A percentile compares a stretch with the other conserved stretches of the same genome.
Conservation (phyloP, 2,113 vertebrate genomes). For the Siniperca knerii region DNA sequence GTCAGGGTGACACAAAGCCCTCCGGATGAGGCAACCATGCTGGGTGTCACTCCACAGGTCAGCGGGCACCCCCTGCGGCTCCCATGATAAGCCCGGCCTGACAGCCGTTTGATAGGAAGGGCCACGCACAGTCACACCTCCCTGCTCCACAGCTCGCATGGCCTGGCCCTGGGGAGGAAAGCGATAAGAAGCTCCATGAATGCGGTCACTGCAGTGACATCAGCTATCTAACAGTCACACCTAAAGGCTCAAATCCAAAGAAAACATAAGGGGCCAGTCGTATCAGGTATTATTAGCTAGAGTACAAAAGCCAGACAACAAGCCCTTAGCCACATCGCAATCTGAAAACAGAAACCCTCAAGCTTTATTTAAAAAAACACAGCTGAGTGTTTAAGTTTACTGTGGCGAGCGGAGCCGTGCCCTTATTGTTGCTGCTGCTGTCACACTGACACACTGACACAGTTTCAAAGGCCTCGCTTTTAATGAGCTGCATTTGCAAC, state of each 20-base stretch:
- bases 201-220: constrained; percentile 23
- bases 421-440: constrained; percentile 50
- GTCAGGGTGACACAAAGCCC: constrained; percentile 76
- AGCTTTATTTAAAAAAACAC: too few relatives aligned
- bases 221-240: constrained; percentile 21
- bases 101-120: constrained; percentile 81
- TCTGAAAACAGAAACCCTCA: too few relatives aligned
- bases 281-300: constrained; percentile 28
- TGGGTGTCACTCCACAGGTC: constrained; percentile 85
- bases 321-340: not conserved
- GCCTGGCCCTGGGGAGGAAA: constrained; percentile 39
- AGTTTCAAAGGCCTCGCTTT: constrained; percentile 59
- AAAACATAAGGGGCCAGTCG: constrained; percentile 30
- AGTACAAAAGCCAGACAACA: not conserved
- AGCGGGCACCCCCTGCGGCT: constrained; percentile 80
- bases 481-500: constrained; percentile 70
- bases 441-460: constrained; percentile 79
- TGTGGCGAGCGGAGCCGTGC: constrained; percentile 1
- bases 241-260: constrained; percentile 32
- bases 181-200: constrained; percentile 68
- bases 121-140: constrained; percentile 75
- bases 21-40: constrained; percentile 71
- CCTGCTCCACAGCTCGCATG: constrained; percentile 34
- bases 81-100: constrained; percentile 89
- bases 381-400: constrained; percentile 26